phyloP scores from a whole-genome alignment of 2,113 vertebrate genomes.

The Mormyrus lacerda region DNA sequence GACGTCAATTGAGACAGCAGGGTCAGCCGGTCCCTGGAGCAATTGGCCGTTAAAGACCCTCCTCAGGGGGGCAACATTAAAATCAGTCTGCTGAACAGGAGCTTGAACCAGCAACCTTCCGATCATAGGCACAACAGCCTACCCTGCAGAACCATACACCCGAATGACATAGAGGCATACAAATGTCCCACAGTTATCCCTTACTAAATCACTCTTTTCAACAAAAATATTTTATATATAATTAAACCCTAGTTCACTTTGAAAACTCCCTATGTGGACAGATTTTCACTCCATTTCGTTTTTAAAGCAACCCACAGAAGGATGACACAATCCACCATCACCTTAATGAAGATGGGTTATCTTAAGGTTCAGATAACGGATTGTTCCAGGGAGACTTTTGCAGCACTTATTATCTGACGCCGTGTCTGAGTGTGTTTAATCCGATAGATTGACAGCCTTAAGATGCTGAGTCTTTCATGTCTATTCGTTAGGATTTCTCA shows the following conservation, averaged over 20 bases:
- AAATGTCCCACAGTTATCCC: not conserved
- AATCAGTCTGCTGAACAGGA: not conserved
- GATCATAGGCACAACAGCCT: not conserved
- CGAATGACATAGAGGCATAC: not conserved
- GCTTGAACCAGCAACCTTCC: not conserved
- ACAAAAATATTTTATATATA: not conserved
- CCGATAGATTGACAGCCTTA: constrained; percentile 35
- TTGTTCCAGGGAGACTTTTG: constrained; percentile 50
- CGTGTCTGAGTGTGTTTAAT: constrained; percentile 32
- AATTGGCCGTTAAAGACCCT: not conserved
- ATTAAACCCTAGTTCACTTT: not conserved
- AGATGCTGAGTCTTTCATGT: constrained; percentile 28
- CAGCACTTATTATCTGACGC: constrained; percentile 40
- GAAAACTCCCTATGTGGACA: not conserved
- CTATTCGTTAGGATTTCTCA: constrained; percentile 24
- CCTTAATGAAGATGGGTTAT: constrained; percentile 12
- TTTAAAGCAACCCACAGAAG: not conserved
- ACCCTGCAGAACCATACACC: not conserved
- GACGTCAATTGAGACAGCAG: not conserved
- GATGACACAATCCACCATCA: not conserved
- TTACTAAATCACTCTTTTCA: not conserved
- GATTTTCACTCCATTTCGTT: not conserved
- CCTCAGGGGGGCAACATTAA: not conserved
- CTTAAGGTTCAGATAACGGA: constrained; percentile 36
- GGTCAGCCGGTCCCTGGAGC: not conserved